Conservation (phyloP, 2,797 vertebrate species). For the Sylvia borin region DNA sequence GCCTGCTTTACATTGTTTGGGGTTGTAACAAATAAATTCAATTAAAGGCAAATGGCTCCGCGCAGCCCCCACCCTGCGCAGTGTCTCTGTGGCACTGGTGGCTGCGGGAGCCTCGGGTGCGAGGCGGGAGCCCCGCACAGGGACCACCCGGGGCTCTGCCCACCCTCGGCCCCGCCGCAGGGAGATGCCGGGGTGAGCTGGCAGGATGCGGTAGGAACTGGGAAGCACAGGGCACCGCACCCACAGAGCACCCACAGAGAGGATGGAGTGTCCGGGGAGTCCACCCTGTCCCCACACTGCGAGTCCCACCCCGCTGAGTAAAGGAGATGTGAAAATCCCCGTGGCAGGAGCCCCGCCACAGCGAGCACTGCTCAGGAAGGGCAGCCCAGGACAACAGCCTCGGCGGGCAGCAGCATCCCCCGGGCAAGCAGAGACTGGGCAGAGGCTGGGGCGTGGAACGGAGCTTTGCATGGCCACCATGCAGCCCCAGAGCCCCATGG, state of each 20-base stretch:
- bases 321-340: background rate
- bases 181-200: background rate
- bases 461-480: background rate
- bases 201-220: background rate
- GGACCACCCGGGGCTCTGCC: background rate
- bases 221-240: background rate
- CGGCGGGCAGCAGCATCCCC: background rate
- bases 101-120: background rate
- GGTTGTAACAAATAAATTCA: constrained; percentile 72
- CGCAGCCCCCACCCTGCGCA: constrained; percentile 35
- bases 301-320: background rate
- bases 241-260: background rate
- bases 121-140: background rate
- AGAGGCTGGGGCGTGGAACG: background rate
- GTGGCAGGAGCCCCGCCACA: background rate
- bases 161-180: background rate
- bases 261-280: background rate
- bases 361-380: background rate
- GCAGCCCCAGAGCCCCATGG: background rate
- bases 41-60: constrained; percentile 67
- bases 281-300: background rate
- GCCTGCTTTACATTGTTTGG: constrained; percentile 73
- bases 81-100: constrained; percentile 20
- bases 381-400: background rate
- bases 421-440: background rate